A percentile compares a stretch with the other conserved stretches of the same genome.
Evolutionary conservation across 2,113 vertebrate species (phyloP).

Genomic region (Nansenia antarctica): DNA sequence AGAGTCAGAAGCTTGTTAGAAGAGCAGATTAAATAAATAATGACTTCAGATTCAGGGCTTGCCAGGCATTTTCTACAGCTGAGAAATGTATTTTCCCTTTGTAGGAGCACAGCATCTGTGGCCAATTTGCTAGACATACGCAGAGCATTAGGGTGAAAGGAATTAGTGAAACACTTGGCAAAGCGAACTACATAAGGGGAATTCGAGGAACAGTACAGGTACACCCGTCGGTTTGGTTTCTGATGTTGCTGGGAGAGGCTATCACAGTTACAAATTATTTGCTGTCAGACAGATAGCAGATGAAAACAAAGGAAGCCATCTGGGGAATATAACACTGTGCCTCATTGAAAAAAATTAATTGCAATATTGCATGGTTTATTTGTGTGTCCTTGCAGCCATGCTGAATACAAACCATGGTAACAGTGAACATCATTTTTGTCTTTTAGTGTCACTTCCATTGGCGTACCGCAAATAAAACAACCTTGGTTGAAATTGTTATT

Average conservation of each 20-base stretch:
- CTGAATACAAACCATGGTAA: slow-evolving; percentile 62
- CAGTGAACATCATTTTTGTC: slow-evolving; percentile 68
- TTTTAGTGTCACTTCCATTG: slow-evolving; percentile 72
- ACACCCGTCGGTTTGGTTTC: slow-evolving; percentile 58
- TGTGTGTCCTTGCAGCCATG: slow-evolving; percentile 69
- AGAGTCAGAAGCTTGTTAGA: slow-evolving; percentile 79
- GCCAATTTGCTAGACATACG: slow-evolving; percentile 76
- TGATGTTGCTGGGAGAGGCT: slow-evolving; percentile 57
- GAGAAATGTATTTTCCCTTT: slow-evolving; percentile 73
- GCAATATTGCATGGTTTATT: slow-evolving; percentile 67
- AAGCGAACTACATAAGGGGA: slow-evolving; percentile 59
- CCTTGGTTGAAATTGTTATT: slow-evolving; percentile 41
- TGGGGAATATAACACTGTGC: slow-evolving; percentile 52
- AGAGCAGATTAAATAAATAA: slow-evolving; percentile 84
- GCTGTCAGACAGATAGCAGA: slow-evolving; percentile 28
- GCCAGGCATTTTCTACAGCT: slow-evolving; percentile 65
- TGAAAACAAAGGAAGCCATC: slow-evolving; percentile 58
- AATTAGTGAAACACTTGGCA: slow-evolving; percentile 73
- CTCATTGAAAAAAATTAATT: slow-evolving; percentile 71
- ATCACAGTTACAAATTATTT: slow-evolving; percentile 45
- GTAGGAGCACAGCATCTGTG: slow-evolving; percentile 69
- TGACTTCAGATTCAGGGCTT: slow-evolving; percentile 75
- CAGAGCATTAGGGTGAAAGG: slow-evolving; percentile 64
- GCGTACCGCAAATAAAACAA: slow-evolving; percentile 66
- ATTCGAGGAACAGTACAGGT: slow-evolving; percentile 68